phyloP scores from a whole-genome alignment of 2,888 invertebrate species.

The Neoascia interrupta region DNA sequence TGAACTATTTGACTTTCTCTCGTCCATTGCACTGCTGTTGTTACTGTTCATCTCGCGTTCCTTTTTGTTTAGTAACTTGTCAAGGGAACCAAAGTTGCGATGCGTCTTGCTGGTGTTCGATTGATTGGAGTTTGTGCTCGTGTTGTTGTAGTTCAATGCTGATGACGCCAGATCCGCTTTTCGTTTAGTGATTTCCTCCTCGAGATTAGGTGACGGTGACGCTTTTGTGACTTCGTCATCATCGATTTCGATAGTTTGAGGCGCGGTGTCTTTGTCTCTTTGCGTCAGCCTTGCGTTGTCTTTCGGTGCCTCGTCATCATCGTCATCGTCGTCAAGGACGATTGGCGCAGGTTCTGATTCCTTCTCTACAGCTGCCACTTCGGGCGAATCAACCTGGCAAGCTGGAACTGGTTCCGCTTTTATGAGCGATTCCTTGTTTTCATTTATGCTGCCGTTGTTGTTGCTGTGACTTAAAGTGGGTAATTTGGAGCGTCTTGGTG shows the following conservation, averaged over 20 bases:
- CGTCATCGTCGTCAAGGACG: slow-evolving; percentile 65
- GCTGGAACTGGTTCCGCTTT: slow-evolving; percentile 4
- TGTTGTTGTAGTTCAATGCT: slow-evolving; percentile 63
- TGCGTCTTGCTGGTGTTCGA: slow-evolving; percentile 75
- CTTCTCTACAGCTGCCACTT: slow-evolving; percentile 15
- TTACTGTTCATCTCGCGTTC: slow-evolving; percentile 78
- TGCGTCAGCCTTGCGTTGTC: slow-evolving; percentile 18
- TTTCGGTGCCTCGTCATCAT: slow-evolving; percentile 37
- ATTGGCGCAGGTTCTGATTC: slow-evolving; percentile 36
- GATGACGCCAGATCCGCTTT: slow-evolving; percentile 74
- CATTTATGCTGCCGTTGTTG: slow-evolving; percentile 32
- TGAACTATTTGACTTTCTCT: slow-evolving; percentile 34
- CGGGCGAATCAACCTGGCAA: not conserved
- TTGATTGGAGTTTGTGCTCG: slow-evolving; percentile 51
- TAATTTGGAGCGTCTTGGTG: slow-evolving; percentile 17
- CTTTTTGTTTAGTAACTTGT: slow-evolving; percentile 82
- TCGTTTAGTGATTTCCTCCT: slow-evolving; percentile 77
- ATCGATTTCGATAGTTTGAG: slow-evolving; percentile 69
- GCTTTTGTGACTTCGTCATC: slow-evolving; percentile 56
- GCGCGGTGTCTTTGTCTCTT: not conserved
- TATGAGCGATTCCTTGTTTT: slow-evolving; percentile 7
- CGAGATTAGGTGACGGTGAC: slow-evolving; percentile 71
- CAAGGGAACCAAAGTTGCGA: slow-evolving; percentile 81
- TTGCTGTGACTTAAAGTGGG: slow-evolving; percentile 26
- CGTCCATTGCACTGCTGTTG: slow-evolving; percentile 55